Evolutionary conservation across 2,113 vertebrate species (phyloP), one percentile per base, ranked within the genome.

Genomic region (Bos indicus): DNA sequence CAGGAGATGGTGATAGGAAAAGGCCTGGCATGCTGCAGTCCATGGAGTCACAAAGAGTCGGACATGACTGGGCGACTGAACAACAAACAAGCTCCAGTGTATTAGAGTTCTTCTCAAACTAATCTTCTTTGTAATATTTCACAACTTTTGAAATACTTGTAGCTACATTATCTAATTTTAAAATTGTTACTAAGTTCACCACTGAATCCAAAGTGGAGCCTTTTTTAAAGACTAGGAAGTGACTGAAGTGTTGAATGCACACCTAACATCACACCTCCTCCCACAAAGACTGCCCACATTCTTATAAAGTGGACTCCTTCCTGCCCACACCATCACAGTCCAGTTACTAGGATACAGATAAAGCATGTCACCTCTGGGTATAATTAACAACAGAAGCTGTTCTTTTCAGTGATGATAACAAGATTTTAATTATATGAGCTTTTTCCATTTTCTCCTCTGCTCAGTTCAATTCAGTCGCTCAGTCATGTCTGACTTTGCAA

Each of bases 351-450:
- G 54, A 87, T 96, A 60, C 60, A 95, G 91, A 88, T 85, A 97
- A 83, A 84, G 51, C 77, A 46, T 16, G 91, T 97, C 81, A 94
- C 88, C 51, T 83, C 81, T 91, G 82, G 86, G 95, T 67, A 62
- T 67, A 98, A 95, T 95, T 64, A 86, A 60, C n/a, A 92, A 60
- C 10, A 67, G 52, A 57, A 95, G 91, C 95, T 92, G 88, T 96
- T 94, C 95, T 97, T 95, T 93, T 90, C 86, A 97, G 36, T 97
- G 96, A 98, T 62, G 77, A 88, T 97, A 96, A 96, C 81, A 96
- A 87, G 96, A 95, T 96, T 59, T 56, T 17, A 91, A 67, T 97
- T 0, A 13, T 83, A 94, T 96, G 95, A 97, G 86, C 40, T 95
- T 97, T 7, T 94, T 97, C 3, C 6, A 77, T 97, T 60, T 97